Conservation (phyloP, 2,888 invertebrate species). For the Aelia acuminata region DNA sequence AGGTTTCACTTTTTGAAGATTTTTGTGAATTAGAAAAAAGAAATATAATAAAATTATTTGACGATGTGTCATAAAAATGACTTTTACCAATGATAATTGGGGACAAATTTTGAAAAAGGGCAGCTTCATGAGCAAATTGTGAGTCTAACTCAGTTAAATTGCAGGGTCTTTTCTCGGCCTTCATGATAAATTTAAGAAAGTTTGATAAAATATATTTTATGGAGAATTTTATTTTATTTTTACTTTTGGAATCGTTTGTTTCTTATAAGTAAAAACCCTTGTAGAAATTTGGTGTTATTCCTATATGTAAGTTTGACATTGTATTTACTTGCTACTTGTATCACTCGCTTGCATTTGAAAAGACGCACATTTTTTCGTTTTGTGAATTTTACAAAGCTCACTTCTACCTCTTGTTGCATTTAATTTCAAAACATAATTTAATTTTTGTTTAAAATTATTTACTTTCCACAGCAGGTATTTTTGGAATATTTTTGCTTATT, state of each 20-base stretch:
- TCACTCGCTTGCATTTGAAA: constrained; percentile 53
- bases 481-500: constrained; percentile 49
- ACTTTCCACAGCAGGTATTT: constrained; percentile 58
- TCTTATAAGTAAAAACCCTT: constrained; percentile 14
- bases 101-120: constrained; percentile 43
- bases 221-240: constrained; percentile 42
- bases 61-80: constrained; percentile 43
- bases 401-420: constrained; percentile 42
- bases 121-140: constrained; percentile 39
- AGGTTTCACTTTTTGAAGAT: constrained; percentile 47
- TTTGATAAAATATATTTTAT: constrained; percentile 57
- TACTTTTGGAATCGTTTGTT: constrained; percentile 42
- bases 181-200: constrained; percentile 52
- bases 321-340: constrained; percentile 47
- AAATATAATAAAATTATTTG: constrained; percentile 3
- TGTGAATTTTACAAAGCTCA: constrained; percentile 49
- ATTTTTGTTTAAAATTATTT: constrained; percentile 14
- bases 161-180: constrained; percentile 58
- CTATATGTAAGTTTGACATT: constrained; percentile 33
- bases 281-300: constrained; percentile 54
- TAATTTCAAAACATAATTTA: neutral
- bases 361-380: constrained; percentile 51
- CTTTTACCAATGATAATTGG: constrained; percentile 44
- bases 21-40: constrained; percentile 45
- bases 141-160: constrained; percentile 46